These are phyloP conservation scores for Melanostigma gelatinosum DNA, from an alignment of 2,113 vertebrate genomes.

Conservation along the genomic window DNA sequence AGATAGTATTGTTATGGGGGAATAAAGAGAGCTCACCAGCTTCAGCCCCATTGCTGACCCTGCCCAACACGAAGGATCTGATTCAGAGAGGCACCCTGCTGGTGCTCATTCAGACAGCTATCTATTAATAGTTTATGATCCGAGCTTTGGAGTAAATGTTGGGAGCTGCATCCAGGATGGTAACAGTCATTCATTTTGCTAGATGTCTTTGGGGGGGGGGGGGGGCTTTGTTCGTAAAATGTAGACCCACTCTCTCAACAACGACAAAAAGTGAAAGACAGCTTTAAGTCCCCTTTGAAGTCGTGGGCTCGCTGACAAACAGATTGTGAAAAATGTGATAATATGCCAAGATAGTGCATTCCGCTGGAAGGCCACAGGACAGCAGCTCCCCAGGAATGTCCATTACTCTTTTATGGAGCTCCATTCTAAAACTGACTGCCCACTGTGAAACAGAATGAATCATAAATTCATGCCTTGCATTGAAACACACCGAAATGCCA, in stretches of 20 bases:
- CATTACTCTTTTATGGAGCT: conserved; percentile 67
- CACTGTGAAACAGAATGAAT: conserved; percentile 69
- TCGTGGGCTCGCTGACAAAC: conserved; percentile 64
- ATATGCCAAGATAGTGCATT: conserved; percentile 55
- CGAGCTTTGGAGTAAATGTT: conserved; percentile 81
- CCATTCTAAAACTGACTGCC: conserved; percentile 58
- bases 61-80: conserved; percentile 47
- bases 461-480: conserved; percentile 54
- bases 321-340: conserved; percentile 63
- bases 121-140: conserved; percentile 83
- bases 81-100: conserved; percentile 67
- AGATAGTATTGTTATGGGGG: conserved; percentile 44
- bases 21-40: conserved; percentile 51
- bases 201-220: conserved; percentile 55
- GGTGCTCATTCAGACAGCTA: conserved; percentile 64
- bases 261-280: conserved; percentile 63
- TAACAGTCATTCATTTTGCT: conserved; percentile 75
- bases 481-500: conserved; percentile 22
- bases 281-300: conserved; percentile 72
- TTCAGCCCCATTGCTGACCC: conserved; percentile 48
- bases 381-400: conserved; percentile 62
- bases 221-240: conserved; percentile 70
- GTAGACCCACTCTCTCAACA: conserved; percentile 58
- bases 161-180: conserved; percentile 69
- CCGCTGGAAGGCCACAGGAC: conserved; percentile 64